Evolutionary conservation across 2,797 vertebrate species (phyloP).

Genomic region (Pelochelys cantorii): DNA sequence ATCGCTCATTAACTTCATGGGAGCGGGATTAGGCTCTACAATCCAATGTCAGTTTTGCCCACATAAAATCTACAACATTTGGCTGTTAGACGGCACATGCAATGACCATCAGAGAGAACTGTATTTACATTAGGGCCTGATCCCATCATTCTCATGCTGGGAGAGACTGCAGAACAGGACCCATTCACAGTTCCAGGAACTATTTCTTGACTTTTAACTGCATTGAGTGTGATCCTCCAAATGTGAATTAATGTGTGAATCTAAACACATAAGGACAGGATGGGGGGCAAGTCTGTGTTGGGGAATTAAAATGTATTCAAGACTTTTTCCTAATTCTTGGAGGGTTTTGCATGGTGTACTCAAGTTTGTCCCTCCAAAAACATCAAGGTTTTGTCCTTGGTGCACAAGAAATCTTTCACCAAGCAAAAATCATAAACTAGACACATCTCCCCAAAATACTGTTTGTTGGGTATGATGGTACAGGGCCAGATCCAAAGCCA

Average conservation of each 20-base stretch:
- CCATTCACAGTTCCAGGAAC: background rate
- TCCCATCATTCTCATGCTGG: background rate
- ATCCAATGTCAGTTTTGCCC: background rate
- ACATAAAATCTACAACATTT: background rate
- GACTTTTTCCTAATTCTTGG: background rate
- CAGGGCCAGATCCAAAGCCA: accelerated
- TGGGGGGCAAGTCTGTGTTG: no score
- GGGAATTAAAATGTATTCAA: accelerated
- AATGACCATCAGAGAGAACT: background rate
- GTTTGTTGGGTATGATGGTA: accelerated
- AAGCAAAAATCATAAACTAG: accelerated
- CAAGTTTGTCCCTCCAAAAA: accelerated
- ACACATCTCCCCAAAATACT: background rate
- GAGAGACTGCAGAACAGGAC: accelerated
- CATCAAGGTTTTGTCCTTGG: accelerated
- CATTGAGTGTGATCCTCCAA: background rate
- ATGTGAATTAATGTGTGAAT: no score
- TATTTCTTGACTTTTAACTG: background rate
- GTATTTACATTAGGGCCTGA: background rate
- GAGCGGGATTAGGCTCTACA: background rate
- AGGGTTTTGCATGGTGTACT: background rate
- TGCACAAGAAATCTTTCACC: accelerated
- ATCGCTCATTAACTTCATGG: background rate
- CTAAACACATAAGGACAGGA: background rate
- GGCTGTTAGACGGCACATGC: background rate